These are phyloP conservation scores for Nesidiocoris tenuis DNA, from an alignment of 2,888 invertebrate genomes.

Conservation along the genomic window DNA sequence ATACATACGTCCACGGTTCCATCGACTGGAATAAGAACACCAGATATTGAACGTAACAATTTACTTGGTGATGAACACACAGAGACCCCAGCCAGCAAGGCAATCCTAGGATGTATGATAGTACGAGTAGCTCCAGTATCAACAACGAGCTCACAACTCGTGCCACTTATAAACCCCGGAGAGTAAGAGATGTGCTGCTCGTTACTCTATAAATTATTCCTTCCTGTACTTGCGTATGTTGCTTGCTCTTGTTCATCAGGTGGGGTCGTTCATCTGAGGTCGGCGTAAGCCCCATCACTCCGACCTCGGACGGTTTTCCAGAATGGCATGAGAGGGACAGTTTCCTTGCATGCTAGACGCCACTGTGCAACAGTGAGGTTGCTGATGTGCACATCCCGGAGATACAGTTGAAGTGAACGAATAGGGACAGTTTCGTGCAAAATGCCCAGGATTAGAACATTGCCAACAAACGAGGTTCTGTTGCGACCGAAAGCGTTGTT, in stretches of 20 bases:
- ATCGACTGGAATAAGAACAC: background rate
- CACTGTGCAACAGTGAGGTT: background rate
- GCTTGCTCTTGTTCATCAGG: background rate
- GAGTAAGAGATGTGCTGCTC: background rate
- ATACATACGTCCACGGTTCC: background rate
- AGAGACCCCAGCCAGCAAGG: background rate
- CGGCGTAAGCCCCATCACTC: background rate
- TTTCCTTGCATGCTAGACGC: background rate
- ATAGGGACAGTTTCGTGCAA: background rate
- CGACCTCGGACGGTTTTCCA: background rate
- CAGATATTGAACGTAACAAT: background rate
- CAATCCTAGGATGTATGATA: background rate
- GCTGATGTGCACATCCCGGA: background rate
- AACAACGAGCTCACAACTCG: slow-evolving; percentile 8
- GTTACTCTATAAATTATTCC: background rate
- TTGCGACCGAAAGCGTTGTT: background rate
- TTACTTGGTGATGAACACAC: background rate
- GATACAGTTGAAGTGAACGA: background rate
- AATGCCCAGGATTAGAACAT: background rate
- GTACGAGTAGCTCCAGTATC: slow-evolving; percentile 15
- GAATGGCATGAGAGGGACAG: background rate
- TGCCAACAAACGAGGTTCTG: slow-evolving; percentile 1
- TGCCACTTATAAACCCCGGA: background rate
- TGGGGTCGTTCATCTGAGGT: background rate
- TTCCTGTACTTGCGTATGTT: background rate